Conservation (phyloP, 2,797 vertebrate genomes). For the Orientallactaga sibirica region DNA sequence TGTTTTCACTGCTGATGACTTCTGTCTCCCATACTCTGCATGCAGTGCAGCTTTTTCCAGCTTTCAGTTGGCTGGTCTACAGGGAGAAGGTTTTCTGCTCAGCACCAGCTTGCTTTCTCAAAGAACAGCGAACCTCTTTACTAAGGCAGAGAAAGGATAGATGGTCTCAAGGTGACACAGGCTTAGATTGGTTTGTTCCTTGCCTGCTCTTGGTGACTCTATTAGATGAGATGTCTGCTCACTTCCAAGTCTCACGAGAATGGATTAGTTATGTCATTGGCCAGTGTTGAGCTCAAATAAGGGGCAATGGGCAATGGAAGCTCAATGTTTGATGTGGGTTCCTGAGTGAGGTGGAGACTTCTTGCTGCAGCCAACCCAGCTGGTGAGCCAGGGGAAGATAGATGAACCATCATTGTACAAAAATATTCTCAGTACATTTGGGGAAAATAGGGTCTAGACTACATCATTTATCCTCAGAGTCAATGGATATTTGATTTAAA, state of each 20-base stretch:
- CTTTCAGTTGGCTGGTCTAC: too few species aligned
- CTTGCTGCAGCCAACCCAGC: neutral
- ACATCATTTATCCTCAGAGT: slow-evolving; percentile 60
- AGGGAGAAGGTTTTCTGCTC: too few species aligned
- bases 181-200: neutral
- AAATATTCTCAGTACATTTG: slow-evolving; percentile 34
- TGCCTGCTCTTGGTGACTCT: neutral
- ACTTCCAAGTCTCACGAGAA: neutral
- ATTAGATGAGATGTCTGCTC: slow-evolving; percentile 19
- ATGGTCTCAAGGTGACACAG: neutral
- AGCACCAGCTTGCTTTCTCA: too few species aligned
- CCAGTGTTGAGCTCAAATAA: neutral
- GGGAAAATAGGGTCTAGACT: slow-evolving; percentile 27
- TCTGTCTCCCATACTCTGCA: too few species aligned
- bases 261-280: neutral
- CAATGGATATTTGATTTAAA: slow-evolving; percentile 62
- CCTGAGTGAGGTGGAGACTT: neutral
- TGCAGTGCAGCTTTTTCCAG: too few species aligned
- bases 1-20: too few species aligned
- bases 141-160: neutral
- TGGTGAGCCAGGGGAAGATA: neutral
- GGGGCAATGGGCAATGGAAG: accelerated
- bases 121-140: neutral
- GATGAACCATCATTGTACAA: neutral
- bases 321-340: neutral